phyloP scores from a whole-genome alignment of 2,888 invertebrate species.

The Eulithis testata region DNA sequence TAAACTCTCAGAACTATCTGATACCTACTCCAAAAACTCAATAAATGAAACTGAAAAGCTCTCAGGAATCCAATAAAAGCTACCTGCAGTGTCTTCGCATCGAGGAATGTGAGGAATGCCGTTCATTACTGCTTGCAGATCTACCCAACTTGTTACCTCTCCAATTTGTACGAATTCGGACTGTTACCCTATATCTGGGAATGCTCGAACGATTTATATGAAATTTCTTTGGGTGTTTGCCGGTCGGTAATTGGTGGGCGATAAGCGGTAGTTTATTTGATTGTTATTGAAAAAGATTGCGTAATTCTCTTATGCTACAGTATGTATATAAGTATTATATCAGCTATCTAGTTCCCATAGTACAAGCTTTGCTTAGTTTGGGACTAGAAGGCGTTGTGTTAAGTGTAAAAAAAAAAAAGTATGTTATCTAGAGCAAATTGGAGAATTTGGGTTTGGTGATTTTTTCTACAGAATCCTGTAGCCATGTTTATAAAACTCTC shows the following conservation, averaged over 20 bases:
- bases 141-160: constrained; percentile 70
- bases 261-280: constrained; percentile 5
- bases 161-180: constrained; percentile 62
- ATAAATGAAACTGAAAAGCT: constrained; percentile 61
- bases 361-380: too few species aligned
- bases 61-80: constrained; percentile 72
- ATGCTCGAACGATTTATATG: constrained; percentile 58
- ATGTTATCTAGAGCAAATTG: too few species aligned
- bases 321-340: too few species aligned
- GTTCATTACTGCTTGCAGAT: constrained; percentile 74
- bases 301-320: too few species aligned
- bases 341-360: too few species aligned
- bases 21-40: constrained; percentile 53
- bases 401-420: too few species aligned
- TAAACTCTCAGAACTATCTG: constrained; percentile 43
- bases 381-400: too few species aligned
- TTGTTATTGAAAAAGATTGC: background rate
- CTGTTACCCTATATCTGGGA: constrained; percentile 50
- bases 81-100: constrained; percentile 71
- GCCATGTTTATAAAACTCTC: too few species aligned
- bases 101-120: constrained; percentile 57
- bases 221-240: constrained; percentile 58
- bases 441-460: too few species aligned
- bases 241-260: constrained; percentile 21
- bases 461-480: too few species aligned